Evolutionary conservation across 2,888 invertebrate species (phyloP).

Genomic region (Pseudococcus viburni): DNA sequence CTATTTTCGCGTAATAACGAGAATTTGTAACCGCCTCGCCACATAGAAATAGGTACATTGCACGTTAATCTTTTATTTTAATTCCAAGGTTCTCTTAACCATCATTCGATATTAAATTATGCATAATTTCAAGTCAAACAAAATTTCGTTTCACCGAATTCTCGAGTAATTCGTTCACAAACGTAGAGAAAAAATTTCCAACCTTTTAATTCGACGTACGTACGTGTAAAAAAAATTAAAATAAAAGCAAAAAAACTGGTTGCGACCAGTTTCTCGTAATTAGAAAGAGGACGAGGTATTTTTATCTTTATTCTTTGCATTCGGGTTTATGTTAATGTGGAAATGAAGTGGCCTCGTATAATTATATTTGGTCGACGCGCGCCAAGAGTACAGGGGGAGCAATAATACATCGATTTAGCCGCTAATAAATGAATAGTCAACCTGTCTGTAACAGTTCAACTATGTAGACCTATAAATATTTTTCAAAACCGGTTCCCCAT

Average conservation of each 20-base stretch:
- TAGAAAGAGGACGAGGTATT: constrained; percentile 31
- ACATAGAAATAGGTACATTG: too few relatives aligned
- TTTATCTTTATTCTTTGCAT: constrained; percentile 17
- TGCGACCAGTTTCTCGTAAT: background rate
- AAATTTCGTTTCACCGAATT: too few relatives aligned
- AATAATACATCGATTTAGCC: background rate
- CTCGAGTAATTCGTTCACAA: too few relatives aligned
- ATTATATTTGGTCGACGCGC: background rate
- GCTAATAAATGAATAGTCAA: constrained; percentile 31
- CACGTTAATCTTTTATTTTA: too few relatives aligned
- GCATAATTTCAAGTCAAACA: too few relatives aligned
- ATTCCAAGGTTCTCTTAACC: too few relatives aligned
- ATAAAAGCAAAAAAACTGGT: constrained; percentile 27
- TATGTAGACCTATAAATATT: constrained; percentile 35
- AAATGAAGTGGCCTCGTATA: constrained; percentile 27
- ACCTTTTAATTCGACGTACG: background rate
- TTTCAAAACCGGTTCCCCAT: background rate
- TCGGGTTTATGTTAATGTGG: constrained; percentile 26
- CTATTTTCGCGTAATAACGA: too few relatives aligned
- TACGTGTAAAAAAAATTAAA: background rate
- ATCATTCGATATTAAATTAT: too few relatives aligned
- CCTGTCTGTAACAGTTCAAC: constrained; percentile 31
- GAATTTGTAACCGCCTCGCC: too few relatives aligned
- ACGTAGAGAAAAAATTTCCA: background rate
- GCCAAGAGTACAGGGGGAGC: background rate